Conservation (phyloP, 2,797 vertebrate species). For the Pachyuromys duprasi region DNA sequence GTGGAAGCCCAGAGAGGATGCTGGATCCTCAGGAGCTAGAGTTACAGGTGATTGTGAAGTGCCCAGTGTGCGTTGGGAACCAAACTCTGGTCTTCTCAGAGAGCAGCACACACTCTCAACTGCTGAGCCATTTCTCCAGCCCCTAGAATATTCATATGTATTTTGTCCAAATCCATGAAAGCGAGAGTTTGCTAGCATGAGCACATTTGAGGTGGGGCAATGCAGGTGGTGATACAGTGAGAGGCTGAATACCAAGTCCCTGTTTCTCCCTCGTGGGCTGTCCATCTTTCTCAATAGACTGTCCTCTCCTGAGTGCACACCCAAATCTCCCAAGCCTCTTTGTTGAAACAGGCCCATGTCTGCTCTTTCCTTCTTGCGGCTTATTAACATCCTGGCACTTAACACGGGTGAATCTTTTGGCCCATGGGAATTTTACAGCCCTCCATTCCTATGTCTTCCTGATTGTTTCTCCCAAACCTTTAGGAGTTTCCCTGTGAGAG, state of each 20-base stretch:
- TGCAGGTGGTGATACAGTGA: too few species aligned
- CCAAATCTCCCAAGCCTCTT: background rate
- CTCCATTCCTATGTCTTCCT: background rate
- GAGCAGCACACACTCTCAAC: too few species aligned
- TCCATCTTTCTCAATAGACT: background rate
- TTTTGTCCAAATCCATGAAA: background rate
- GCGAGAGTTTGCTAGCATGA: background rate
- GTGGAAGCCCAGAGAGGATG: background rate
- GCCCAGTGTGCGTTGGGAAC: too few species aligned
- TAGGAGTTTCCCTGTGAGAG: background rate
- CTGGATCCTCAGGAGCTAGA: too few species aligned
- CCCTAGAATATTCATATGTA: background rate
- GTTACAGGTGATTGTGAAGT: too few species aligned
- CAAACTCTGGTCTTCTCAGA: too few species aligned
- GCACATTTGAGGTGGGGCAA: background rate
- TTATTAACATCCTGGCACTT: background rate
- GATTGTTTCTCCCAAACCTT: background rate
- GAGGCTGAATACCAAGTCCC: too few species aligned
- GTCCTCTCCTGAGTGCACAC: too few species aligned
- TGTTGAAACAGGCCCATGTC: background rate
- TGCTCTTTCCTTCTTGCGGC: background rate
- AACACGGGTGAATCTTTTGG: background rate
- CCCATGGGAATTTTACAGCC: background rate
- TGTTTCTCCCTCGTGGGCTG: background rate
- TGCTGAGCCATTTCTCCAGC: too few species aligned